Evolutionary conservation across 2,797 vertebrate genomes (phyloP).

Genomic region (Hypotaenidia okinawae): DNA sequence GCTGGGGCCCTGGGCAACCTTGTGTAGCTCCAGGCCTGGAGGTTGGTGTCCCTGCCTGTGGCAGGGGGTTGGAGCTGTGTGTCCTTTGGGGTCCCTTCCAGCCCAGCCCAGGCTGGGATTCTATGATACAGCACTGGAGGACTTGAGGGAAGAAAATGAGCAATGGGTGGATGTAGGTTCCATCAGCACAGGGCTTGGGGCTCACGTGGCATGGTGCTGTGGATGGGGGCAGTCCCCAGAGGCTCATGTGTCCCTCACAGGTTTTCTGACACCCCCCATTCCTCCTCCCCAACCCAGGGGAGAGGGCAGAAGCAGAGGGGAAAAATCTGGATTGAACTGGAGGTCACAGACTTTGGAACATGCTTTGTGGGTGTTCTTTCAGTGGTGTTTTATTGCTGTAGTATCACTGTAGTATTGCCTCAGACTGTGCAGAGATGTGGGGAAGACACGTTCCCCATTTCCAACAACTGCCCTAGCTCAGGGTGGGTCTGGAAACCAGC

Average conservation of each 20-base stretch:
- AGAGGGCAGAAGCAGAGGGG: neutral
- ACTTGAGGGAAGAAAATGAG: neutral
- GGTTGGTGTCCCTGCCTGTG: too few relatives aligned
- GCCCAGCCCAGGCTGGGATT: too few relatives aligned
- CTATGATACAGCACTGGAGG: neutral
- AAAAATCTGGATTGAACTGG: neutral
- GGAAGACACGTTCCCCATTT: neutral
- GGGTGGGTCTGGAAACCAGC: neutral
- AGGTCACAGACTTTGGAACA: neutral
- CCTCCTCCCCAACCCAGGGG: too few relatives aligned
- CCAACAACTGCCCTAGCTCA: neutral
- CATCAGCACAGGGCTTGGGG: rapidly evolving
- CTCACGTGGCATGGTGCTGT: rapidly evolving
- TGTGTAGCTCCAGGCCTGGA: too few relatives aligned
- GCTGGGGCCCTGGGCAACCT: too few relatives aligned
- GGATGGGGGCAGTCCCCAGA: rapidly evolving
- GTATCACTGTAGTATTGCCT: neutral
- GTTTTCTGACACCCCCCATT: neutral
- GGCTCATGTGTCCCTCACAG: rapidly evolving
- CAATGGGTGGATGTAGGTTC: rapidly evolving
- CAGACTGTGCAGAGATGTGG: neutral
- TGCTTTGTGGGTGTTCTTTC: neutral
- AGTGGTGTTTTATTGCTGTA: neutral
- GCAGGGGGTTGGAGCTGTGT: too few relatives aligned
- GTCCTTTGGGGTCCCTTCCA: too few relatives aligned